Base-by-base conservation (phyloP, 2,888 invertebrate genomes). In the Leptarthrus brevirostris region DNA sequence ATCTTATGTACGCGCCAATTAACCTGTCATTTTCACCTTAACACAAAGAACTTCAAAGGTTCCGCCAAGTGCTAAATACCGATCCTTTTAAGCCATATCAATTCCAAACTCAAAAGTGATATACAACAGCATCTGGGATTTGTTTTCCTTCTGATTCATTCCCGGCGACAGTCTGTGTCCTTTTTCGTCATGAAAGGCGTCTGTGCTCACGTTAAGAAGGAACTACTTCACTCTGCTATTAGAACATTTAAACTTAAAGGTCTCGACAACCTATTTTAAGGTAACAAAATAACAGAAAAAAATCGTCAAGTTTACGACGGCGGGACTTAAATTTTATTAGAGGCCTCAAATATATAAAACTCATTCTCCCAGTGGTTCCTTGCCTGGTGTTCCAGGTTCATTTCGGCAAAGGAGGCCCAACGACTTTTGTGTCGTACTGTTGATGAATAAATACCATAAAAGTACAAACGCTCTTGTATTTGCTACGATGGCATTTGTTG, bases 381-480 rank as follows among this genome's bases (percentile, higher is more conserved):
- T 1, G 16, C 5, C 30, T 30, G 24, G 56, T 24, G 26, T 56
- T 30, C 10, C 4, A 4, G 4, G 6, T 26, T 26, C n/a, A 26
- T 3, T 26, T 8, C 8, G n/a, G n/a, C 30, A 16, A 14, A 26
- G 30, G 56, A 14, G 30, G 6, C 56, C 4, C 56, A 56, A 30
- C 34, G 30, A 56, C 56, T 34, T 56, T 26, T 26, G 26, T 56
- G 56, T 56, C 30, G 56, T 56, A 34, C 26, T 56, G 56, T 56
- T 56, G 56, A 26, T 56, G 56, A 56, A 56, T 56, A 56, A 56
- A 56, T 56, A 56, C 30, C 56, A 24, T 56, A 56, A 56, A 56
- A 56, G 14, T 56, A 24, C 26, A 56, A 30, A n/a, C n/a, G n/a
- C n/a, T n/a, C n/a, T n/a, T n/a, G n/a, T n/a, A n/a, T n/a, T n/a